Evolutionary conservation across 2,113 vertebrate genomes (phyloP).

Genomic region (Rana temporaria): DNA sequence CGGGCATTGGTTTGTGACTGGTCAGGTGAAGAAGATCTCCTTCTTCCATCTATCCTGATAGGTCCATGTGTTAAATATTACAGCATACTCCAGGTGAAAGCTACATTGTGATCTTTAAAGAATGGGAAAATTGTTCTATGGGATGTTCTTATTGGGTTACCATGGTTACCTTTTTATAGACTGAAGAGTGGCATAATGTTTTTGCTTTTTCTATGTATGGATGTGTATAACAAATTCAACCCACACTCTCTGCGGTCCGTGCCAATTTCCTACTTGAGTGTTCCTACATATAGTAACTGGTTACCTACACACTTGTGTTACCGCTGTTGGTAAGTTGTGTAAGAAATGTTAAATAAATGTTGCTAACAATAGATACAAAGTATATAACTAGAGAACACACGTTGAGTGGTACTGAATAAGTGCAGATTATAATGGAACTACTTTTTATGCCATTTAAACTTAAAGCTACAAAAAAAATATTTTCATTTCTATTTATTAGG

Average conservation of each 20-base stretch:
- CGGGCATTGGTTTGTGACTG: no score
- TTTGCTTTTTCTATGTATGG: conserved; percentile 4
- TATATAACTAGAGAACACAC: no score
- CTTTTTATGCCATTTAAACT: no score
- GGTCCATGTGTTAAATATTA: background rate
- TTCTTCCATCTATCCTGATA: background rate
- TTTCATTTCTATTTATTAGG: no score
- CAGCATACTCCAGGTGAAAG: background rate
- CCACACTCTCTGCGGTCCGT: conserved; percentile 17
- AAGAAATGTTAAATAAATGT: background rate
- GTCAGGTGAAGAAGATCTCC: no score
- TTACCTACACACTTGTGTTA: background rate
- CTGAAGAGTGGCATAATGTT: conserved; percentile 17
- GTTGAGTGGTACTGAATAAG: no score
- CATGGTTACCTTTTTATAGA: conserved; percentile 12
- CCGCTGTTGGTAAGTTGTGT: background rate
- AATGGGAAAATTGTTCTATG: background rate
- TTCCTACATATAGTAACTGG: background rate
- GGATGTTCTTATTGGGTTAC: conserved; percentile 14
- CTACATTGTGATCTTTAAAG: background rate
- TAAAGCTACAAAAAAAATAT: no score
- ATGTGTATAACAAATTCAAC: conserved; percentile 2
- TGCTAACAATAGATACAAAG: no score
- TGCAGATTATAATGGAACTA: no score
- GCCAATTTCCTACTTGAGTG: conserved; percentile 3